Base-by-base conservation (phyloP, 2,797 vertebrate genomes). In the Oreochromis grahami region DNA sequence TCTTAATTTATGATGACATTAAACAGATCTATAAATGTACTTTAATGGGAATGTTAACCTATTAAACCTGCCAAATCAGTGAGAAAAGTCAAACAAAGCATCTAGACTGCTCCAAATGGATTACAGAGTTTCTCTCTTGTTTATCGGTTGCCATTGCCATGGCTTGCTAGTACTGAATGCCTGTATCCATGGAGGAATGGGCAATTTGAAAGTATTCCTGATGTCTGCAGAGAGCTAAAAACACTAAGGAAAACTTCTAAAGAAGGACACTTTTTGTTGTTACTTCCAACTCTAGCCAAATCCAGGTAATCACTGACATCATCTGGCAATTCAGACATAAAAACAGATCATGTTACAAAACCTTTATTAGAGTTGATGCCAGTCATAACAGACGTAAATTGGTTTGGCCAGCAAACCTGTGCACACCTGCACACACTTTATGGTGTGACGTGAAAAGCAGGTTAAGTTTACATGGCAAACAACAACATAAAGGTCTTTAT, bases 111-210 rank as follows among this genome's bases (percentile, higher is more conserved):
- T 74, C 51, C 76, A 79, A 85, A 81, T 79, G 79, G 76, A 85
- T 89, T 85, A 90, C 32, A 63, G 29, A 8, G 10, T 86, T 85
- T 80, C 72, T 85, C 58, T 77, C 41, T 36, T 13, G 10, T 83
- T 84, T 77, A 87, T 51, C 8, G 55, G 55, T 29, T 80, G 45
- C 84, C 41, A 36, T 21, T 81, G 78, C 58, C 26, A 74, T 55
- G 52, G 52, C 58, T 63, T 65, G 56, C 74, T 63, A 21, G 34
- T 24, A 32, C 55, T 50, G 4, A 7, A 80, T 76, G 38, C 36
- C 63, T 36, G 21, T 19, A 19, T 48, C 8, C 77, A 78, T 11
- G 32, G n/a, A 15, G 17, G 50, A 36, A 21, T 1, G 34, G 51
- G 11, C 45, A 43, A 4, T 29, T 41, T 53, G 41, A 74, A 70